Evolutionary conservation across 2,797 vertebrate genomes (phyloP).

Genomic region (Luscinia megarhynchos): DNA sequence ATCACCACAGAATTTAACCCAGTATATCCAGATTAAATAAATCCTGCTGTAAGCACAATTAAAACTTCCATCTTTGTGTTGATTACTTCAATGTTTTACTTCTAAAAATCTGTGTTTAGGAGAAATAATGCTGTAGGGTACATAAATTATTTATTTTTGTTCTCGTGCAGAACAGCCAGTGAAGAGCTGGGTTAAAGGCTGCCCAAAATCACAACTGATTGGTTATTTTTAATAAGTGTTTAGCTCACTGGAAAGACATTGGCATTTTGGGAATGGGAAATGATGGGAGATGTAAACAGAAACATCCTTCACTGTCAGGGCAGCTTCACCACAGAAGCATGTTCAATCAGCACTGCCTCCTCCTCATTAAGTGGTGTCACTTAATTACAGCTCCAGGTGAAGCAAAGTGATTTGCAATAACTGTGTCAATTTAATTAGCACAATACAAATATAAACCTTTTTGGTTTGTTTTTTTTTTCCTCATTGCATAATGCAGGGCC

Average conservation of each 20-base stretch:
- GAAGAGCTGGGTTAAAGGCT: neutral
- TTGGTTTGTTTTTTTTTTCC: neutral
- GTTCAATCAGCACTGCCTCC: neutral
- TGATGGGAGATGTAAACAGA: conserved; percentile 19
- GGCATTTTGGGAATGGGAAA: neutral
- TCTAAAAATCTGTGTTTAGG: neutral
- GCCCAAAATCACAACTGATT: neutral
- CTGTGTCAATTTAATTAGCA: conserved; percentile 40
- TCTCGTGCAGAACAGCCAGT: neutral
- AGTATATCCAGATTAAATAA: neutral
- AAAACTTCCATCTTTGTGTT: neutral
- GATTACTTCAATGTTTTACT: neutral
- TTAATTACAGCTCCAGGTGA: conserved; percentile 47
- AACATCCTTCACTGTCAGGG: conserved; percentile 5
- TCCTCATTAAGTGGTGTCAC: conserved; percentile 14
- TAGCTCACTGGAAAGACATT: neutral
- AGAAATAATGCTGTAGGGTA: neutral
- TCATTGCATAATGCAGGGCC: neutral
- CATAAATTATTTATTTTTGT: neutral
- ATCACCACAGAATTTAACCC: neutral
- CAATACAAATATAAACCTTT: neutral
- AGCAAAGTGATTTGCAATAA: conserved; percentile 44
- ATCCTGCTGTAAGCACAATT: neutral
- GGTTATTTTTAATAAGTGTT: neutral
- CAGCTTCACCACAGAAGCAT: neutral